These are phyloP conservation scores for Catostylus mosaicus DNA, from an alignment of 30 jellyfish, hydroid and myxozoan species.

Conservation along the genomic window DNA sequence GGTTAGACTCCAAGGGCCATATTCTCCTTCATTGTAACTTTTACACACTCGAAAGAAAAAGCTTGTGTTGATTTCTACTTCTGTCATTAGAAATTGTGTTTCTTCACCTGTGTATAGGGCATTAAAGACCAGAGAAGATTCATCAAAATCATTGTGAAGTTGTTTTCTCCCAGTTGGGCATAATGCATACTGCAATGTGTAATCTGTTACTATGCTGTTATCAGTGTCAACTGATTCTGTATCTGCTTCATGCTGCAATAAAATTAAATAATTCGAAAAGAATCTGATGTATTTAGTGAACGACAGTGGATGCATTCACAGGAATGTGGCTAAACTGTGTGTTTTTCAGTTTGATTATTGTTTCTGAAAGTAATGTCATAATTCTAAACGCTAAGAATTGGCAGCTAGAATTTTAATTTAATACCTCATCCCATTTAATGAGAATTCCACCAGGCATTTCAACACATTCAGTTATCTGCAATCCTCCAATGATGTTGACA, in stretches of 20 bases:
- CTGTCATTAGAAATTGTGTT: slow-evolving; percentile 79
- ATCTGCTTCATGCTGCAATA: slow-evolving; percentile 72
- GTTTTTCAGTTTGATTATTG: too few species aligned
- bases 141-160: slow-evolving; percentile 41
- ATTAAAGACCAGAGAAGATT: slow-evolving; percentile 62
- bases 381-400: too few species aligned
- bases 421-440: slow-evolving; percentile 98
- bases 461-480: slow-evolving; percentile 86
- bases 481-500: slow-evolving; percentile 80
- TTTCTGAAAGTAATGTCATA: too few species aligned
- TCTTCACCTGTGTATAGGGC: slow-evolving; percentile 94
- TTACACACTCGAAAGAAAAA: slow-evolving; percentile 93
- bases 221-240: slow-evolving; percentile 94
- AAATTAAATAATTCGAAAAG: neutral
- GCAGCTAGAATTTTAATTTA: too few species aligned
- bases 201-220: slow-evolving; percentile 69
- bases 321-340: too few species aligned
- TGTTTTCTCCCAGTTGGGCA: slow-evolving; percentile 33
- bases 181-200: slow-evolving; percentile 72
- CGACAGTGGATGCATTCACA: too few species aligned
- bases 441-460: slow-evolving; percentile 98
- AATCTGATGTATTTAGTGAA: too few species aligned
- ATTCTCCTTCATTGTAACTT: slow-evolving; percentile 48
- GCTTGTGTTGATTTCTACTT: slow-evolving; percentile 78
- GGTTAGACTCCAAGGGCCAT: slow-evolving; percentile 95